Percentiles rank a stretch among this genome's conserved stretches.
Conservation (phyloP, 2,797 vertebrate genomes). For the Schizopygopsis malacanthus region DNA sequence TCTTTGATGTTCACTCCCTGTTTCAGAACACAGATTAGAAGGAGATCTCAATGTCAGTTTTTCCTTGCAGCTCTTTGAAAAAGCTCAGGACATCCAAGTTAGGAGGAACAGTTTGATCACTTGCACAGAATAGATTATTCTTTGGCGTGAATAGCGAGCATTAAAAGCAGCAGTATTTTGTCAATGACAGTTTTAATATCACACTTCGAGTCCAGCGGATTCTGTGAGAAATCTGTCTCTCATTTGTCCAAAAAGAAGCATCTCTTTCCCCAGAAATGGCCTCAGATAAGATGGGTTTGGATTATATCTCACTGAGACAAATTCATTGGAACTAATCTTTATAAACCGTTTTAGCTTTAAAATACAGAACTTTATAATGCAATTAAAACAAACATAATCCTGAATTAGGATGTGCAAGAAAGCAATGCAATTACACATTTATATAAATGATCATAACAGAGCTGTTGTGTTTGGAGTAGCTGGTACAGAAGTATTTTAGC, state of each 20-base stretch:
- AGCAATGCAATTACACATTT: neutral
- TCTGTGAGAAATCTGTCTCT: neutral
- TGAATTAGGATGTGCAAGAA: neutral
- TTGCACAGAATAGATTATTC: slow-evolving; percentile 33
- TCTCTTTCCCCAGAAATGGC: neutral
- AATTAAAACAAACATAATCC: neutral
- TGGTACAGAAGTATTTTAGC: neutral
- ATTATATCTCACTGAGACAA: neutral
- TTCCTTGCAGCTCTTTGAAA: neutral
- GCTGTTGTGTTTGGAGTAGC: neutral
- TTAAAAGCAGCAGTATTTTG: neutral
- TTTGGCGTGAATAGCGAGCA: neutral
- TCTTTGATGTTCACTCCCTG: slow-evolving; percentile 25
- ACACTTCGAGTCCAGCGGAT: neutral
- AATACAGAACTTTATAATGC: neutral
- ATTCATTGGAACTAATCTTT: neutral
- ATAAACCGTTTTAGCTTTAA: neutral
- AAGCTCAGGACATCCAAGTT: slow-evolving; percentile 20
- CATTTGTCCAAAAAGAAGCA: neutral
- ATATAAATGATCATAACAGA: neutral
- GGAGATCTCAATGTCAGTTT: slow-evolving; percentile 3
- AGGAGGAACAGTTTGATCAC: slow-evolving; percentile 34
- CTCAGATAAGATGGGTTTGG: neutral
- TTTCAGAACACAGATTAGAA: neutral
- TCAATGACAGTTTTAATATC: slow-evolving; percentile 3